Evolutionary conservation across 2,797 vertebrate species (phyloP), one percentile per base, ranked within the genome.

Genomic region (Phoeniculus purpureus): DNA sequence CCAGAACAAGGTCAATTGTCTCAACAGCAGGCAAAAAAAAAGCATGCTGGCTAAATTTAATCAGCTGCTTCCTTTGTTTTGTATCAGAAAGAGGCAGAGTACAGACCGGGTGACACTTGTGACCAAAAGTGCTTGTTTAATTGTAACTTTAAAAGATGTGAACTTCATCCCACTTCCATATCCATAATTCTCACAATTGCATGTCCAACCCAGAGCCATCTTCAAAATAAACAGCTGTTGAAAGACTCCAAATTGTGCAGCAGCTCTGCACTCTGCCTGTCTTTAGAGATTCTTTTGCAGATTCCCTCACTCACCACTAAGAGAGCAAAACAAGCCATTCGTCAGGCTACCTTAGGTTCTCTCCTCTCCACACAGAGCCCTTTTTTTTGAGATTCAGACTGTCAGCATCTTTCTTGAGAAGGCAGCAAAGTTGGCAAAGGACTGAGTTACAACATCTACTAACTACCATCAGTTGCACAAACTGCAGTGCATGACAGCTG

Each of bases 21-120:
- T 95, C 94, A 94, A 95, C 93, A 95, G 93, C 81, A 95, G 83
- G 94, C 90, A 92, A 80, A 93, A 95, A n/a, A 93, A 82, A n/a
- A 14, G 32, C 83, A 95, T 4, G 48, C 83, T 2, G 12, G 78
- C 90, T 94, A 96, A 93, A 95, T 95, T 91, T 91, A 91, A 95
- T 95, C 95, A 95, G 88, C 93, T 94, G 94, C 91, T 90, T 87
- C 78, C 91, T 94, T 88, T 91, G 91, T 89, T 95, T 93, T 95
- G 68, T 72, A 74, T 93, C 90, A 88, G 75, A 83, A 95, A 94
- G 75, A 81, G 90, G 85, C 48, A 94, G 88, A 94, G 92, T 93
- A 91, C 72, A 92, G 91, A 58, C 87, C 86, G 80, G 74, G 77
- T 94, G 91, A 94, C 81, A 91, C 65, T 89, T 85, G 87, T 87